phyloP scores from a whole-genome alignment of 2,113 vertebrate species.

The Fulica atra region DNA sequence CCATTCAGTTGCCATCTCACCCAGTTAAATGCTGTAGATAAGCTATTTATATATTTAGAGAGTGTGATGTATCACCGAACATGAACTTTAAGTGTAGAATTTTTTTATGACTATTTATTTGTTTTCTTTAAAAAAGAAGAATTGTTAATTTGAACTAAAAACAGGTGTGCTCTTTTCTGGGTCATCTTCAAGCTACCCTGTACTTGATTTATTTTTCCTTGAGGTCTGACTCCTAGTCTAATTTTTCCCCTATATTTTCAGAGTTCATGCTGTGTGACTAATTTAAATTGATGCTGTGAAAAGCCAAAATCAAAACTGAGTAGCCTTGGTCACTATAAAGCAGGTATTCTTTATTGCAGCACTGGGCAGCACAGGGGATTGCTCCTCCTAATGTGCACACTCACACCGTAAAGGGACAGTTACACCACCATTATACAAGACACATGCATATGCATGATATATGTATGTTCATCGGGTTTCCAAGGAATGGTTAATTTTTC shows the following conservation, averaged over 20 bases:
- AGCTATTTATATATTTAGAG: background rate
- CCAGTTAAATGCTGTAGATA: background rate
- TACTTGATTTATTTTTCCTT: slow-evolving; percentile 11
- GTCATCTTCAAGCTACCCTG: background rate
- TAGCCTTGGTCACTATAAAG: too few species aligned
- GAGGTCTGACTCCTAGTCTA: background rate
- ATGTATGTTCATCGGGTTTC: too few species aligned
- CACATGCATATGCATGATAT: too few species aligned
- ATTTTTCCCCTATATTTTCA: slow-evolving; percentile 1
- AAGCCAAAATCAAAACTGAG: too few species aligned
- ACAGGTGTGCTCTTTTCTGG: background rate
- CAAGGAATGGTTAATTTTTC: too few species aligned
- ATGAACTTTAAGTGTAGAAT: background rate
- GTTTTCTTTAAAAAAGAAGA: background rate
- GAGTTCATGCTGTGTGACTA: background rate
- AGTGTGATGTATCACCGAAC: background rate
- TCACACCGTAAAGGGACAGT: too few species aligned
- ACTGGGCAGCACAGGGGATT: too few species aligned
- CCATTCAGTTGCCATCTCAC: background rate
- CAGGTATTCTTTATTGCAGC: too few species aligned
- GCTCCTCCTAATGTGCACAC: too few species aligned
- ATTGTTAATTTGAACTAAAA: background rate
- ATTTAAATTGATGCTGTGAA: background rate
- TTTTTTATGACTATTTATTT: background rate
- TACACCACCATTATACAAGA: too few species aligned